Conservation (phyloP, 2,113 vertebrate genomes). For the Chaetodon auriga region DNA sequence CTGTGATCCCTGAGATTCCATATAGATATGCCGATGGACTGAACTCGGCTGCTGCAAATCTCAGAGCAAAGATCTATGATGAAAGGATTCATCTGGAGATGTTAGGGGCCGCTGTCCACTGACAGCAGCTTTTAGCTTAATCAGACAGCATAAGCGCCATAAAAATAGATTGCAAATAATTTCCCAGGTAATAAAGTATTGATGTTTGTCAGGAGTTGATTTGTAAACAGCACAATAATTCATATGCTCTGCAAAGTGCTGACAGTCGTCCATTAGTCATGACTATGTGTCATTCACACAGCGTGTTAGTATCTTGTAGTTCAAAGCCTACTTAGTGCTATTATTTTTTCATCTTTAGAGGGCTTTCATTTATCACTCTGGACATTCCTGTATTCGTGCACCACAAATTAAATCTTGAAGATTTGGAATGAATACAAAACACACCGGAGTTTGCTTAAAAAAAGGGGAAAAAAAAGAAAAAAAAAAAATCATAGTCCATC, state of each 20-base stretch:
- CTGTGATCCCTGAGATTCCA: too few species aligned
- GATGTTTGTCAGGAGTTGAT: constrained; percentile 76
- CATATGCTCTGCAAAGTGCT: constrained; percentile 72
- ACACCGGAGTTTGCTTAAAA: background rate
- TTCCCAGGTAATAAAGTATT: constrained; percentile 79
- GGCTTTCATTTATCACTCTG: constrained; percentile 40
- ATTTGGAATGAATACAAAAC: background rate
- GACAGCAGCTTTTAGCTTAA: constrained; percentile 83
- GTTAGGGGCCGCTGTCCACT: constrained; percentile 63
- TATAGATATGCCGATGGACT: background rate
- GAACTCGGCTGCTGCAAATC: constrained; percentile 1
- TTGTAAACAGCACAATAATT: constrained; percentile 77
- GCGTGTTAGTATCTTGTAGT: constrained; percentile 57
- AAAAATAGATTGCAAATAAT: constrained; percentile 78
- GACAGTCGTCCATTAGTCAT: constrained; percentile 62
- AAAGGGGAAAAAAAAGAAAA: background rate
- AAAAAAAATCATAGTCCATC: background rate
- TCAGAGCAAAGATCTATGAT: constrained; percentile 47
- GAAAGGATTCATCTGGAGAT: constrained; percentile 63
- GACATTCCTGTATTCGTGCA: background rate
- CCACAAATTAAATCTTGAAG: background rate
- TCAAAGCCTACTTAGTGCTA: constrained; percentile 62
- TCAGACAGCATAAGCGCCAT: constrained; percentile 75
- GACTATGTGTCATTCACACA: constrained; percentile 59
- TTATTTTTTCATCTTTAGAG: constrained; percentile 61